Evolutionary conservation across 2,888 invertebrate genomes (phyloP).

Genomic region (Macroteleia sp.): DNA sequence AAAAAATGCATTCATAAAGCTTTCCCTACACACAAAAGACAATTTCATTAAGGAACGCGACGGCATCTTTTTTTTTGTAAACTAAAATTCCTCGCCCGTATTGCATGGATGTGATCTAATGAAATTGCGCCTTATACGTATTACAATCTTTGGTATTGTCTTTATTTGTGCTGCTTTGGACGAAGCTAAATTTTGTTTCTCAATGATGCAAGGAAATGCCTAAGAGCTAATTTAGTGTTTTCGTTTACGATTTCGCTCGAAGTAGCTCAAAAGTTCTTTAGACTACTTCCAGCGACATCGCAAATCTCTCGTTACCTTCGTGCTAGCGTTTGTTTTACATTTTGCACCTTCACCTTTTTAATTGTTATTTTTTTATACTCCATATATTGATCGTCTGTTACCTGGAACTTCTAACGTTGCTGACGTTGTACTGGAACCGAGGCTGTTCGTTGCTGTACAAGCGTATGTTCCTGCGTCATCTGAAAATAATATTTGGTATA

Average conservation of each 20-base stretch:
- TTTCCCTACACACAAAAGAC: conserved; percentile 63
- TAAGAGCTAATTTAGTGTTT: conserved; percentile 62
- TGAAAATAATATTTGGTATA: too few relatives aligned
- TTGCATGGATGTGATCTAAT: conserved; percentile 40
- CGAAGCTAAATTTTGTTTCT: conserved; percentile 33
- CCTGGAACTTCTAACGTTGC: conserved; percentile 88
- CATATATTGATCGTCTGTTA: conserved; percentile 86
- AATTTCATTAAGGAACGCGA: conserved; percentile 50
- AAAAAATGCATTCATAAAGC: conserved; percentile 74
- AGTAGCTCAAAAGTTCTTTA: conserved; percentile 23
- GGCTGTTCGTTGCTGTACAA: conserved; percentile 89
- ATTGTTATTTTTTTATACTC: conserved; percentile 71
- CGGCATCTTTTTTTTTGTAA: conserved; percentile 43
- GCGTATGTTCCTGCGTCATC: conserved; percentile 92
- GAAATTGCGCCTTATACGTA: conserved; percentile 63
- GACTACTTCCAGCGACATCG: conserved; percentile 67
- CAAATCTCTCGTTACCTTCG: conserved; percentile 76
- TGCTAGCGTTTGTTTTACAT: conserved; percentile 63
- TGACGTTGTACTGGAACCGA: conserved; percentile 88
- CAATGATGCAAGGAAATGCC: conserved; percentile 53
- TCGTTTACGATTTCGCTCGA: conserved; percentile 50
- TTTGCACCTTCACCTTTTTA: conserved; percentile 69
- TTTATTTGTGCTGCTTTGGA: conserved; percentile 36
- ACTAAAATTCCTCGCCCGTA: conserved; percentile 66
- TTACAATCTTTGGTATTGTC: conserved; percentile 32